A percentile compares a stretch with the other conserved stretches of the same genome.
Conservation (phyloP, 2,113 vertebrate species). For the Anas platyrhynchos region DNA sequence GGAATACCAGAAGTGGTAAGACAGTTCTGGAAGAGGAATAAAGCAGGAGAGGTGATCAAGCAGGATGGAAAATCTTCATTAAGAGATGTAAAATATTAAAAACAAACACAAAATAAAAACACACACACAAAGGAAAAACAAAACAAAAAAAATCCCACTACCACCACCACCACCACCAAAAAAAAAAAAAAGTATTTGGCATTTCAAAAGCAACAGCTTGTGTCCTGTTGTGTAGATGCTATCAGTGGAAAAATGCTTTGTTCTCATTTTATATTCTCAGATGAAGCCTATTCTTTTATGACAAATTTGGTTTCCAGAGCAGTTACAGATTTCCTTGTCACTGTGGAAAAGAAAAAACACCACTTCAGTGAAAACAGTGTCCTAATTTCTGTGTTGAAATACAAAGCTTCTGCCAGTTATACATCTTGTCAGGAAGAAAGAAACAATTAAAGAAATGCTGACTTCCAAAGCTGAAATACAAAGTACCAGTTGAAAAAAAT, state of each 20-base stretch:
- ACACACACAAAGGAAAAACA: no score
- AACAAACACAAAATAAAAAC: neutral
- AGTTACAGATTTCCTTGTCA: neutral
- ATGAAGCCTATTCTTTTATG: neutral
- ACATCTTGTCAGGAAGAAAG: neutral
- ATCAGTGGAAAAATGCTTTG: conserved; percentile 7
- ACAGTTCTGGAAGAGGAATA: neutral
- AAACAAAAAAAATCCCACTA: neutral
- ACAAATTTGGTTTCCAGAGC: neutral
- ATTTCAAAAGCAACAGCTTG: conserved; percentile 32
- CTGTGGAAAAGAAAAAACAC: neutral
- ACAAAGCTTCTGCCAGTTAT: conserved; percentile 9
- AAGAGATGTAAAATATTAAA: neutral
- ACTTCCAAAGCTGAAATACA: conserved; percentile 15
- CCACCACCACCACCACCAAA: neutral
- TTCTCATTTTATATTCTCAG: neutral
- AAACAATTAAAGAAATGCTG: conserved; percentile 4
- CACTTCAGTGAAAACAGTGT: neutral
- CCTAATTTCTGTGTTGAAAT: conserved; percentile 35
- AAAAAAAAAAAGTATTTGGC: neutral
- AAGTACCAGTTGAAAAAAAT: neutral
- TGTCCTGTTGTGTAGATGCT: neutral
- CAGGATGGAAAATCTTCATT: neutral
- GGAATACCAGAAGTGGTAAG: neutral
- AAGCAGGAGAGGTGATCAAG: neutral